Base-by-base conservation (phyloP, 35 echinoderm and acorn worm genomes). In the Apostichopus californicus region DNA sequence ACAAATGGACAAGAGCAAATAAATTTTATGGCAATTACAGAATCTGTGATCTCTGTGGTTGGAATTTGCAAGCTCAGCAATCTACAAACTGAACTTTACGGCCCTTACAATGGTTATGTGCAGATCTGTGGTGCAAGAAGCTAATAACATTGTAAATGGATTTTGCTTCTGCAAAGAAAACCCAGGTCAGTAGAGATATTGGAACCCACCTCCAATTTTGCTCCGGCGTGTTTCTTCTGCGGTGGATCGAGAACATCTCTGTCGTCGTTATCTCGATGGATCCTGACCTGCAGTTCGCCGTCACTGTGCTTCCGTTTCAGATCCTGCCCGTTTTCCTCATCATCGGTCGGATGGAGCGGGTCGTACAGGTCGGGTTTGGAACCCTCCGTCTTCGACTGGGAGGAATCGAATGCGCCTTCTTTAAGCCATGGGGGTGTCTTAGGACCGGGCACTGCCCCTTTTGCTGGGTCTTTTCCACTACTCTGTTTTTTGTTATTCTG, bases 161-260 rank as follows among this genome's bases (percentile, higher is more conserved):
- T 46, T 34, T 46, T 46, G 1, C 3, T 34, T 4, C 34, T 46
- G 34, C 34, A 46, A 46, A 46, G 34, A 46, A 46, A 46, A 46
- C 34, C 34, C 2, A 46, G 34, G 34, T 46, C 34, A 46, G 34
- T 46, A 46, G 3, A 46, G 34, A 46, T 46, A 46, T 46, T 3
- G 34, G 34, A 46, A 75, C 71, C 5, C 20, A 75, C 71, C 71
- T 75, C 71, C 7, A 75, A 20, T 18, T 24, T 75, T 7, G 14
- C 17, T 18, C 4, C 56, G 2, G 54, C 54, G 20, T 85, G 81
- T 59, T 58, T 57, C 17, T 85, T 85, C 57, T 25, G 17, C 3
- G 81, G 81, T 58, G 81, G 81, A 85, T 85, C 57, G 2, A 85
- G 5, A 85, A 85, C 81, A 85, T 85, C 81, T 18, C 81, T 17